Conservation (phyloP, 1,140 invertebrate genomes). For the Sycophaga agraensis region DNA sequence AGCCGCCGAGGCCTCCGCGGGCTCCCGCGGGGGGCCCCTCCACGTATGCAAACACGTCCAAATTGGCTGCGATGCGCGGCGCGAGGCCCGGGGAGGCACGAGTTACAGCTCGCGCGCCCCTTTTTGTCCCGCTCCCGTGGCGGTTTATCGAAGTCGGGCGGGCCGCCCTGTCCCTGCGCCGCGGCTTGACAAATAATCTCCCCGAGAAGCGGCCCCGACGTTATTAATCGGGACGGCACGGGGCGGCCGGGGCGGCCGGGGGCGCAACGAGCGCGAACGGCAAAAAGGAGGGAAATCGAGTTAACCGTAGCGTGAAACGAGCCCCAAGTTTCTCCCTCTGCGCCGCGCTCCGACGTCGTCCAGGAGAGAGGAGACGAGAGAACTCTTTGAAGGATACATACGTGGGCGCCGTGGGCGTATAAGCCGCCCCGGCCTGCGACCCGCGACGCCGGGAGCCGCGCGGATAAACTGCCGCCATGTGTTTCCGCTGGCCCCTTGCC, state of each 20-base stretch:
- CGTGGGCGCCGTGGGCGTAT: background rate
- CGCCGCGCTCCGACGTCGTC: background rate
- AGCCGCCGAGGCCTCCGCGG: too few species aligned
- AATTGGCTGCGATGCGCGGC: background rate
- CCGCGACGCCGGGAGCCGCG: too few species aligned
- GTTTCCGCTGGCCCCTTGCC: too few species aligned
- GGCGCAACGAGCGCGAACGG: background rate
- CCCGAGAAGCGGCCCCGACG: background rate
- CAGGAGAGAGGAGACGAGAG: background rate
- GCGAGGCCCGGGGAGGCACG: too few species aligned
- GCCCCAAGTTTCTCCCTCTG: constrained; percentile 21
- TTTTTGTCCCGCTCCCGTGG: too few species aligned
- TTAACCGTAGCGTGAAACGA: constrained; percentile 27
- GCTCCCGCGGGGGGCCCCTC: too few species aligned
- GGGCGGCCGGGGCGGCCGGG: background rate
- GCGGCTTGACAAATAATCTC: constrained; percentile 7
- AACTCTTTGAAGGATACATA: constrained; percentile 19
- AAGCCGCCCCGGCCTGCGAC: too few species aligned
- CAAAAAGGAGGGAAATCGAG: constrained; percentile 22
- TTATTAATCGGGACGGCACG: constrained; percentile 16
- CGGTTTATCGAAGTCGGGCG: too few species aligned
- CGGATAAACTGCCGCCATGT: too few species aligned
- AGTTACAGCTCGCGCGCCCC: too few species aligned
- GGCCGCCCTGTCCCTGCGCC: too few species aligned
- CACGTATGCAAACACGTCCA: too few species aligned